These are phyloP conservation scores for Arctia plantaginis DNA, from an alignment of 2,888 invertebrate species.

Conservation along the genomic window DNA sequence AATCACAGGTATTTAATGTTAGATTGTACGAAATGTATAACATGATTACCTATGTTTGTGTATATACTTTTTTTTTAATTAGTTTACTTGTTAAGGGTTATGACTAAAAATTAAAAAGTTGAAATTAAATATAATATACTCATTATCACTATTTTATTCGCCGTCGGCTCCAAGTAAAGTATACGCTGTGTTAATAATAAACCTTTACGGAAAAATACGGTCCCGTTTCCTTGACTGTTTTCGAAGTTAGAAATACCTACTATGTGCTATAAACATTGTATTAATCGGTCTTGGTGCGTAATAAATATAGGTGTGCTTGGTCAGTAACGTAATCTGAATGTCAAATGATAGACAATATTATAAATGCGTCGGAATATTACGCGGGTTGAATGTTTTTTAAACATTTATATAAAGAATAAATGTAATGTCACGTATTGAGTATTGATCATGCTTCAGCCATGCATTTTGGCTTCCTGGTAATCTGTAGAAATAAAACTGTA, in stretches of 20 bases:
- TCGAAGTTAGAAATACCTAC: background rate
- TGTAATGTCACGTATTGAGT: background rate
- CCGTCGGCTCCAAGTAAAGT: no score
- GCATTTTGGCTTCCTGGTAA: background rate
- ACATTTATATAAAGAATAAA: background rate
- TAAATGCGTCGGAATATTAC: background rate
- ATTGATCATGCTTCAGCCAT: background rate
- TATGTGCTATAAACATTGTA: no score
- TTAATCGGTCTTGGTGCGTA: no score
- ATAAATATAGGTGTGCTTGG: background rate
- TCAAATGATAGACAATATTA: background rate
- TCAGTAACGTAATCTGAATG: background rate
- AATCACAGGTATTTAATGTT: no score
- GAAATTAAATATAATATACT: no score
- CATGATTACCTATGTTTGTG: no score
- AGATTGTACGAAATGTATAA: no score
- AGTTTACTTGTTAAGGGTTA: no score
- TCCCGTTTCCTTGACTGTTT: background rate
- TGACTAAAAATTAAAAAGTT: no score
- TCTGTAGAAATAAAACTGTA: background rate
- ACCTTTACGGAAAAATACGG: background rate
- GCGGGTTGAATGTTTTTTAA: background rate
- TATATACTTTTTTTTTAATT: no score
- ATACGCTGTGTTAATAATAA: background rate
- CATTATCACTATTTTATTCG: background rate